phyloP scores from a whole-genome alignment of 1,140 invertebrate species.

The Lucilia sericata region DNA sequence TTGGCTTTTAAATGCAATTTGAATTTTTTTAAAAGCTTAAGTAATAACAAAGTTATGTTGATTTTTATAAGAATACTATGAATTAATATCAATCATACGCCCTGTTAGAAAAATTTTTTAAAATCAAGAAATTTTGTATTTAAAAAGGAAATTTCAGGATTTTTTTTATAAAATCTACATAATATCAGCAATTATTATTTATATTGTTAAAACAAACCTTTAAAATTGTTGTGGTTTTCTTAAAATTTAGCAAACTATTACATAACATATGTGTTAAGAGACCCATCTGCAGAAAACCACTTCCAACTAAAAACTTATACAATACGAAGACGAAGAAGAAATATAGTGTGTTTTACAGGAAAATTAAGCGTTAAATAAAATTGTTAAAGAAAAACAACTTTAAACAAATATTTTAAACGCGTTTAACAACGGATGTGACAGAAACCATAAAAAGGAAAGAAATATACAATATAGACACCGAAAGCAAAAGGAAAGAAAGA shows the following conservation, averaged over 20 bases:
- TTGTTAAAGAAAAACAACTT: neutral
- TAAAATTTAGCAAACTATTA: neutral
- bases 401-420: conserved; percentile 13
- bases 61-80: neutral
- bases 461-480: no score
- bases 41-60: neutral
- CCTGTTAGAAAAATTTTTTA: neutral
- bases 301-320: neutral
- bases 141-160: no score
- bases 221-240: neutral
- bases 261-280: neutral
- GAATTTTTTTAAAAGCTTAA: neutral
- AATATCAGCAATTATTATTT: no score
- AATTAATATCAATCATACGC: conserved; percentile 22
- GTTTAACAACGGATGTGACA: conserved; percentile 11
- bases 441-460: neutral
- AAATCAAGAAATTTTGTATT: neutral
- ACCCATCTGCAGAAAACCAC: neutral
- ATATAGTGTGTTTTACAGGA: neutral
- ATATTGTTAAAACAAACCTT: neutral
- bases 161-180: no score
- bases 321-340: neutral
- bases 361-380: neutral
- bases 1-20: neutral
- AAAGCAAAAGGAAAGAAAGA: neutral